Conservation (phyloP, 2,113 vertebrate genomes). For the Gasterosteus nipponicus region DNA sequence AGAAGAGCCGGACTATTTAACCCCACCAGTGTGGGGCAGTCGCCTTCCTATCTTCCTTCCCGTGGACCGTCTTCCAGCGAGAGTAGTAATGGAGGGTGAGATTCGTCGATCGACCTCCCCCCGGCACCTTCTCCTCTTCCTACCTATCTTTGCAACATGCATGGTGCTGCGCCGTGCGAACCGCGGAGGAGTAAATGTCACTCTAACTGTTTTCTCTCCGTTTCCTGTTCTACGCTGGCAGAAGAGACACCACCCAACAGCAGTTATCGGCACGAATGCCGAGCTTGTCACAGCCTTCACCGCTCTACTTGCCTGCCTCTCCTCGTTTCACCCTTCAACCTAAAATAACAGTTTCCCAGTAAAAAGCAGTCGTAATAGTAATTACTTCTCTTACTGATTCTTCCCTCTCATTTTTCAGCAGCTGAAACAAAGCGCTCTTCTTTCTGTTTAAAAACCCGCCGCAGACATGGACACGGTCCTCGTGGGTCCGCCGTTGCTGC, state of each 20-base stretch:
- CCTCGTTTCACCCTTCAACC: slow-evolving; percentile 10
- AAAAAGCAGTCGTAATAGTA: slow-evolving; percentile 23
- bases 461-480: slow-evolving; percentile 38
- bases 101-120: slow-evolving; percentile 65
- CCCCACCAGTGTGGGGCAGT: slow-evolving; percentile 82
- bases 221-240: slow-evolving; percentile 39
- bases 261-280: slow-evolving; percentile 41
- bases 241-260: slow-evolving; percentile 33
- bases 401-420: slow-evolving; percentile 7
- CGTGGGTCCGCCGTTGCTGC: not conserved
- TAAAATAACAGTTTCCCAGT: slow-evolving; percentile 14
- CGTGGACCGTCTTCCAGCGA: slow-evolving; percentile 81
- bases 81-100: slow-evolving; percentile 86
- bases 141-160: slow-evolving; percentile 44
- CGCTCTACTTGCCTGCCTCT: slow-evolving; percentile 13
- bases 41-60: slow-evolving; percentile 81
- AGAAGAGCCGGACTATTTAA: slow-evolving; percentile 82
- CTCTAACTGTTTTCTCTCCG: slow-evolving; percentile 30
- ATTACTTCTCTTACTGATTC: slow-evolving; percentile 16
- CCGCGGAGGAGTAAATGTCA: slow-evolving; percentile 43
- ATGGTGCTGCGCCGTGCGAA: slow-evolving; percentile 51
- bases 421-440: slow-evolving; percentile 20
- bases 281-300: slow-evolving; percentile 60
- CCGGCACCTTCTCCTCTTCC: slow-evolving; percentile 36
- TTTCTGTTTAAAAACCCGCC: slow-evolving; percentile 24